Percentiles rank a stretch among this genome's conserved stretches.
Evolutionary conservation across 2,797 vertebrate species (phyloP).

Genomic region (Tangara arthus): DNA sequence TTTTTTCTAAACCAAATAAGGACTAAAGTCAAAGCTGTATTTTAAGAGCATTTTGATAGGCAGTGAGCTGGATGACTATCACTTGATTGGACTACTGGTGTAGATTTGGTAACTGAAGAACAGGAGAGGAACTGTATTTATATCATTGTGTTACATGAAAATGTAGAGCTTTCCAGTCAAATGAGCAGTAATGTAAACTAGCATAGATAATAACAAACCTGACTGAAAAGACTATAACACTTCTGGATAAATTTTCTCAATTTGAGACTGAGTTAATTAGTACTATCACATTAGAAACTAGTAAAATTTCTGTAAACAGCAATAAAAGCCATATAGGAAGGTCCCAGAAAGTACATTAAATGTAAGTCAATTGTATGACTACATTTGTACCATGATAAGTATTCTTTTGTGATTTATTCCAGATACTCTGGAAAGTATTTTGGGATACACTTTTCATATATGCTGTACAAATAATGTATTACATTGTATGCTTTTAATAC

Average conservation of each 20-base stretch:
- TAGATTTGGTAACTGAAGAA: neutral
- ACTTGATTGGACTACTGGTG: neutral
- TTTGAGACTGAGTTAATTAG: neutral
- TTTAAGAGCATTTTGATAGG: neutral
- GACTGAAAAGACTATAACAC: neutral
- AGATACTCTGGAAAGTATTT: conserved; percentile 45
- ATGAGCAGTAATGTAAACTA: neutral
- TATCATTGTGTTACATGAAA: neutral
- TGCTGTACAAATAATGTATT: conserved; percentile 17
- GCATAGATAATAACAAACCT: neutral
- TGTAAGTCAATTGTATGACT: conserved; percentile 56
- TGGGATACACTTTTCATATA: conserved; percentile 45
- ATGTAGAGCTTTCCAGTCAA: neutral
- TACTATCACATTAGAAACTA: neutral
- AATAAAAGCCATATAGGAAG: conserved; percentile 15
- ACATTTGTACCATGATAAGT: conserved; percentile 10
- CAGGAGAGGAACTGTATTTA: neutral
- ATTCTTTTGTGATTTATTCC: conserved; percentile 29
- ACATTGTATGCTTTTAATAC: conserved; percentile 38
- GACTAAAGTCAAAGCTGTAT: neutral
- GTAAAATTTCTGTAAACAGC: neutral
- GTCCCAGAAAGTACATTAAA: neutral
- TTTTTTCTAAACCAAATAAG: neutral
- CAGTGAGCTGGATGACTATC: neutral
- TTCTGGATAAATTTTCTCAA: neutral